These are phyloP conservation scores for Clarias batrachus DNA, from an alignment of 2,113 vertebrate species.

Conservation along the genomic window DNA sequence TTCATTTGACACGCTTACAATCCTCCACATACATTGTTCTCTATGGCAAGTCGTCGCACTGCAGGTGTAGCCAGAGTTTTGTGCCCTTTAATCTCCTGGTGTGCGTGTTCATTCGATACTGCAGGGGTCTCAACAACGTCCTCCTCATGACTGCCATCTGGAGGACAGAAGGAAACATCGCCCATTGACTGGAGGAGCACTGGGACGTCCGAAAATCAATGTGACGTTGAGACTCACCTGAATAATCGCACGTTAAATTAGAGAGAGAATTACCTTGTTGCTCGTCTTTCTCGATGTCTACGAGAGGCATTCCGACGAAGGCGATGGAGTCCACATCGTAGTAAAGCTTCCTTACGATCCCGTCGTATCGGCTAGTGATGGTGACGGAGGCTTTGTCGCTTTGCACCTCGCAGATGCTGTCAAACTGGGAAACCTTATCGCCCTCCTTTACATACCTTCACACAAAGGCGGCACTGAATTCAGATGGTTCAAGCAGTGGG, in stretches of 20 bases:
- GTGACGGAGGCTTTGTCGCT: constrained; percentile 98
- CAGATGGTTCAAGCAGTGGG: neutral
- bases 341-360: constrained; percentile 87
- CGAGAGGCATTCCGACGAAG: constrained; percentile 85
- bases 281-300: constrained; percentile 91
- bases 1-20: neutral
- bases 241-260: neutral
- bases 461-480: constrained; percentile 8
- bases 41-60: constrained; percentile 90
- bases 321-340: constrained; percentile 87
- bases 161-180: constrained; percentile 15
- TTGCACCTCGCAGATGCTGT: constrained; percentile 98
- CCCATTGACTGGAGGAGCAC: neutral
- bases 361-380: constrained; percentile 96
- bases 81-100: constrained; percentile 93
- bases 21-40: constrained; percentile 85
- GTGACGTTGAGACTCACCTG: neutral
- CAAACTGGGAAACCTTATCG: constrained; percentile 94
- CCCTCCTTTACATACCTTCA: constrained; percentile 94
- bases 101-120: constrained; percentile 89
- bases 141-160: constrained; percentile 83
- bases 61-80: constrained; percentile 93
- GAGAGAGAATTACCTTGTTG: constrained; percentile 74
- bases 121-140: constrained; percentile 93
- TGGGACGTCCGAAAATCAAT: neutral